A percentile compares a stretch with the other conserved stretches of the same genome.
Evolutionary conservation across 2,113 vertebrate genomes (phyloP).

Genomic region (Chamaetylas fuelleborni): DNA sequence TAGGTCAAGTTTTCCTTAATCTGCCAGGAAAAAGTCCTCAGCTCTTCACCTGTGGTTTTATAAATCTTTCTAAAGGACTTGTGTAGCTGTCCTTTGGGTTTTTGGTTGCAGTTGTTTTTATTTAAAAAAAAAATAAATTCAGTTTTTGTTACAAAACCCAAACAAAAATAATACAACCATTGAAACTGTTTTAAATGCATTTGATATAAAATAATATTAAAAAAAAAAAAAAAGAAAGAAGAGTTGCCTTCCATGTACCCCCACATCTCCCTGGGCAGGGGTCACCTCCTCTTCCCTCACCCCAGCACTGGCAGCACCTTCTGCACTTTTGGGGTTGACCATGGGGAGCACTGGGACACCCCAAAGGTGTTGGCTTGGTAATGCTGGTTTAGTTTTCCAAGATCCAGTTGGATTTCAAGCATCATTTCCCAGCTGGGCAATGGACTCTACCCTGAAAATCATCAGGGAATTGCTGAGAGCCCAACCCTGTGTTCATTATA

Average conservation of each 20-base stretch:
- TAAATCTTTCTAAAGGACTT: neutral
- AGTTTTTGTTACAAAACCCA: neutral
- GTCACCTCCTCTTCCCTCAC: neutral
- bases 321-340: neutral
- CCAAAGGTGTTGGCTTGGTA: neutral
- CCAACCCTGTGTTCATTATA: accelerated
- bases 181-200: neutral
- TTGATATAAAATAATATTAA: neutral
- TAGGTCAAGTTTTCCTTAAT: neutral
- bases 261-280: neutral
- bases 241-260: accelerated
- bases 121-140: neutral
- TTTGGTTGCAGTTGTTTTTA: neutral
- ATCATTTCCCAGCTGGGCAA: neutral
- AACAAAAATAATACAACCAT: neutral
- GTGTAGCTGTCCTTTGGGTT: neutral
- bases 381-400: neutral
- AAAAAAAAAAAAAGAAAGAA: too few relatives aligned
- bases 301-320: neutral
- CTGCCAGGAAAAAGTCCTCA: neutral
- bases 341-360: neutral
- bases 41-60: neutral
- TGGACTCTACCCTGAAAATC: neutral
- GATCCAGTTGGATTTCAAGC: neutral
- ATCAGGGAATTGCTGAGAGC: neutral